These are phyloP conservation scores for Oegoconia quadripuncta DNA, from an alignment of 2,888 invertebrate genomes.

Conservation along the genomic window DNA sequence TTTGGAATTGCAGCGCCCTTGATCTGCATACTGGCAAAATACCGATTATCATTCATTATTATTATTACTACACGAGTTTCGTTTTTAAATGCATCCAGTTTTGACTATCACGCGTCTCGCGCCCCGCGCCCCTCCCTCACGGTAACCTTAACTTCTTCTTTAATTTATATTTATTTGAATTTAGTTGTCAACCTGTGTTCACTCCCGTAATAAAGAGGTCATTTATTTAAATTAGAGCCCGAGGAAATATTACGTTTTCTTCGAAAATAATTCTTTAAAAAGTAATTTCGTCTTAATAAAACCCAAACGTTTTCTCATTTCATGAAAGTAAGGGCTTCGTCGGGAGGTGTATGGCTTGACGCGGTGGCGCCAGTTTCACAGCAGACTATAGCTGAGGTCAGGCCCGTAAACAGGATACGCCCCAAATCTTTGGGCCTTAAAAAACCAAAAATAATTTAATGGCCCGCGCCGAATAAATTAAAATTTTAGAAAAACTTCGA, in stretches of 20 bases:
- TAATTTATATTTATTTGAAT: slow-evolving; percentile 35
- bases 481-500: too few species aligned
- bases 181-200: slow-evolving; percentile 24
- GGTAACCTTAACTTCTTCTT: slow-evolving; percentile 1
- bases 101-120: background rate
- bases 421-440: too few species aligned
- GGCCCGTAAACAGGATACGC: too few species aligned
- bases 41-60: slow-evolving; percentile 1
- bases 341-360: too few species aligned
- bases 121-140: background rate
- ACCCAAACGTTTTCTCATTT: slow-evolving; percentile 9
- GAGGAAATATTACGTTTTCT: slow-evolving; percentile 27
- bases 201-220: slow-evolving; percentile 21
- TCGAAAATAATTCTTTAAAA: slow-evolving; percentile 24
- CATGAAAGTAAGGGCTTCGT: background rate
- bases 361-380: too few species aligned
- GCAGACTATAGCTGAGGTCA: too few species aligned
- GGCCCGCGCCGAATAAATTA: too few species aligned
- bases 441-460: too few species aligned
- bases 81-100: background rate
- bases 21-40: slow-evolving; percentile 22
- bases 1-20: slow-evolving; percentile 31
- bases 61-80: background rate
- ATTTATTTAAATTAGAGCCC: slow-evolving; percentile 34
- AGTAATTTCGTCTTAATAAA: slow-evolving; percentile 26